Evolutionary conservation across 2,888 invertebrate genomes (phyloP).

Genomic region (Chironomus tentans): DNA sequence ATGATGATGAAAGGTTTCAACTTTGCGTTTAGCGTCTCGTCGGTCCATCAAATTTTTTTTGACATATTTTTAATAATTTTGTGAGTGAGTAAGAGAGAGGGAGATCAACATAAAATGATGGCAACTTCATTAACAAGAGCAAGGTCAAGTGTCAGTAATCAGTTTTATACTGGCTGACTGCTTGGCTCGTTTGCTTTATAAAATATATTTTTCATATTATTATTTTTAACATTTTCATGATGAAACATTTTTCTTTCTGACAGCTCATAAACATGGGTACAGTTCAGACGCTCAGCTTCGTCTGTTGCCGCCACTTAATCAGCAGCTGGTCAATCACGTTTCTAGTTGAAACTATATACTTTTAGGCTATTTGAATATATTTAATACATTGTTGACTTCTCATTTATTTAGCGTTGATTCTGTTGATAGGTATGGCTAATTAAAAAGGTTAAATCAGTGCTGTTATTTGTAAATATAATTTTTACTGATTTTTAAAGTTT

Average conservation of each 20-base stretch:
- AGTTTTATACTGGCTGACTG: background rate
- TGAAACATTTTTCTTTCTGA: background rate
- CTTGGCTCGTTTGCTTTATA: background rate
- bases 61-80: background rate
- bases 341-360: background rate
- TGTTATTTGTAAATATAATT: no score
- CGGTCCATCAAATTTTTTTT: background rate
- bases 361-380: no score
- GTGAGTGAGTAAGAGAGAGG: no score
- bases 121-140: slow-evolving; percentile 5
- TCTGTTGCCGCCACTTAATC: background rate
- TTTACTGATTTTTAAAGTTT: no score
- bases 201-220: background rate
- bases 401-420: no score
- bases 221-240: background rate
- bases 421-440: no score
- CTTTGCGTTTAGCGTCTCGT: background rate
- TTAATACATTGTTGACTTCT: no score
- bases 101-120: background rate
- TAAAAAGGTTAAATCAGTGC: no score
- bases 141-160: background rate
- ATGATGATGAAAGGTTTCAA: background rate
- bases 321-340: background rate
- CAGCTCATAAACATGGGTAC: background rate
- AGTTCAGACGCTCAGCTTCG: background rate